Conservation (phyloP, 1,140 invertebrate genomes). For the Cephus cinctus region DNA sequence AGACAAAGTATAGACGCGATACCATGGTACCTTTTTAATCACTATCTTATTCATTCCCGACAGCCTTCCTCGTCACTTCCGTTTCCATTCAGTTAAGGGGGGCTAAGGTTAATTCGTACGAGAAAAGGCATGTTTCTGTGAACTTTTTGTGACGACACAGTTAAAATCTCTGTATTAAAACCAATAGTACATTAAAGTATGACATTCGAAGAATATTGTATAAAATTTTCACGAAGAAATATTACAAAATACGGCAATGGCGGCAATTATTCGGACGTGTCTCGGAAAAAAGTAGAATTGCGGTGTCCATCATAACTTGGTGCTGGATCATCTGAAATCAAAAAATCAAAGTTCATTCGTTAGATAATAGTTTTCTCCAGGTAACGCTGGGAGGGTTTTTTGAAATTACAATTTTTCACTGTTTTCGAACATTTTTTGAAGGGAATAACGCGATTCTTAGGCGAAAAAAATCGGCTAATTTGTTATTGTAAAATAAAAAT, state of each 20-base stretch:
- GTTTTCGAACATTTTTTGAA: constrained; percentile 9
- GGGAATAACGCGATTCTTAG: constrained; percentile 14
- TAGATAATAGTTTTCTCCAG: constrained; percentile 3
- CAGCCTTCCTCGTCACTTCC: no score
- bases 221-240: background rate
- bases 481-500: constrained; percentile 17
- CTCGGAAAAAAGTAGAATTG: background rate
- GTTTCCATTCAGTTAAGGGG: no score
- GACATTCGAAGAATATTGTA: constrained; percentile 1
- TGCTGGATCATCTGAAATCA: constrained; percentile 6
- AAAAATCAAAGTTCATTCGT: constrained; percentile 1
- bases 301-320: constrained; percentile 4
- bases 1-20: no score
- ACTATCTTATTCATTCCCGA: no score
- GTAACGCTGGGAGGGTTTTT: constrained; percentile 6
- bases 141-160: constrained; percentile 1
- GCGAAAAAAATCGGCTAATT: constrained; percentile 7
- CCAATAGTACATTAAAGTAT: constrained; percentile 4
- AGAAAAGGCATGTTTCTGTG: background rate
- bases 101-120: background rate
- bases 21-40: no score
- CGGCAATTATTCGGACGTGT: background rate
- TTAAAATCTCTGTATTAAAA: background rate
- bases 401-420: constrained; percentile 13
- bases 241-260: background rate